A percentile compares a stretch with the other conserved stretches of the same genome.
phyloP scores from a whole-genome alignment of 2,113 vertebrate species.

The Macheiramphus alcinus region DNA sequence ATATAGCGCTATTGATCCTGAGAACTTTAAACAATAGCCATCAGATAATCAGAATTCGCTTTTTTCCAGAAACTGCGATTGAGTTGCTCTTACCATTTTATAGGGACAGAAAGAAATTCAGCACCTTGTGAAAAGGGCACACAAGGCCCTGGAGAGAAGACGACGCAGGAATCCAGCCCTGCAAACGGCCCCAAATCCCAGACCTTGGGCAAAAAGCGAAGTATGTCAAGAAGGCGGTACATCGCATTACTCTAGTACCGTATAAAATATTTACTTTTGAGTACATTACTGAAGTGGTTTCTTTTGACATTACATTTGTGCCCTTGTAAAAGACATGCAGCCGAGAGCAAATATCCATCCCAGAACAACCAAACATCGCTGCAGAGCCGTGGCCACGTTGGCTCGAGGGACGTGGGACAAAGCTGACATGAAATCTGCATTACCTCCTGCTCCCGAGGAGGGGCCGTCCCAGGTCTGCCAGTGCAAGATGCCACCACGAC shows the following conservation, averaged over 20 bases:
- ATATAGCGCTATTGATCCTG: not conserved
- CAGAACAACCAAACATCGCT: not conserved
- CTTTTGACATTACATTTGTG: slow-evolving; percentile 52
- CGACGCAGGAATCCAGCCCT: not conserved
- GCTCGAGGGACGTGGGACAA: not conserved
- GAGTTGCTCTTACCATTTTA: not conserved
- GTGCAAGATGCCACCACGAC: rapidly evolving
- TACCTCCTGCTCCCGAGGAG: not conserved
- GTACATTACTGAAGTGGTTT: slow-evolving; percentile 28
- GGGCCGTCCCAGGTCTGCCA: not conserved
- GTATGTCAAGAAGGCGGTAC: not conserved
- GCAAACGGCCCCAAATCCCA: not conserved
- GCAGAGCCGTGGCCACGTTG: not conserved
- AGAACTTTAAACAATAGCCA: not conserved
- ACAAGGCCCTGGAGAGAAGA: rapidly evolving
- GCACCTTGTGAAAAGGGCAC: not conserved
- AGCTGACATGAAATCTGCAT: slow-evolving; percentile 38
- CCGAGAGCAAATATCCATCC: slow-evolving; percentile 19
- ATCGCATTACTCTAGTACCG: not conserved
- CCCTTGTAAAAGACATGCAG: slow-evolving; percentile 18
- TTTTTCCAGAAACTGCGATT: not conserved
- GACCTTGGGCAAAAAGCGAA: not conserved
- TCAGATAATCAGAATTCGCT: rapidly evolving
- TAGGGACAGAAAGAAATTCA: not conserved
- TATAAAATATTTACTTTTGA: slow-evolving; percentile 60